A percentile compares a stretch with the other conserved stretches of the same genome.
Evolutionary conservation across 2,797 vertebrate species (phyloP).

Genomic region (Erithacus rubecula): DNA sequence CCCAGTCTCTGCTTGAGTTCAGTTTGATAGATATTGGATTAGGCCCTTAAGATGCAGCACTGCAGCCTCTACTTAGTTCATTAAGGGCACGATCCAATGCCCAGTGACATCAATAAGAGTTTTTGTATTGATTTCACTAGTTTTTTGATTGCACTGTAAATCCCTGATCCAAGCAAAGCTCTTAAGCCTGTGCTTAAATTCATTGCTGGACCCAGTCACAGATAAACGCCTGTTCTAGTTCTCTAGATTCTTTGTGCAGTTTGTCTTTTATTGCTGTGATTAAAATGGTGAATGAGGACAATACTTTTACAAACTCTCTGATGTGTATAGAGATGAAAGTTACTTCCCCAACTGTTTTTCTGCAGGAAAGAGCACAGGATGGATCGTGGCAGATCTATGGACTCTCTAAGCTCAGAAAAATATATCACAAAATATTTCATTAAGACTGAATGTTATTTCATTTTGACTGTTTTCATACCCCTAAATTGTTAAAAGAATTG

Average conservation of each 20-base stretch:
- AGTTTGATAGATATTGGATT: not conserved
- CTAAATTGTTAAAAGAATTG: not conserved
- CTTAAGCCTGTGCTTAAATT: constrained; percentile 35
- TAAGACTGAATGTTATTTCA: not conserved
- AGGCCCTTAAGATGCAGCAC: not conserved
- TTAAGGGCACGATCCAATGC: constrained; percentile 32
- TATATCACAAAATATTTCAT: constrained; percentile 2
- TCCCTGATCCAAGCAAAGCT: not conserved
- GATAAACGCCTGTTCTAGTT: not conserved
- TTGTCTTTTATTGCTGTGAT: constrained; percentile 17
- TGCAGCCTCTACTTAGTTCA: constrained; percentile 29
- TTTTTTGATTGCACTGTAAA: constrained; percentile 24
- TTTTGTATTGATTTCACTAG: constrained; percentile 41
- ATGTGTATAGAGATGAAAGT: not conserved
- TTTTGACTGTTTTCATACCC: not conserved
- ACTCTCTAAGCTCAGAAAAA: not conserved
- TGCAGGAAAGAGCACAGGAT: not conserved
- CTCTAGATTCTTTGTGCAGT: not conserved
- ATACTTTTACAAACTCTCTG: constrained; percentile 9
- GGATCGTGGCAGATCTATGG: not conserved
- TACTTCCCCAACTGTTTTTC: not conserved
- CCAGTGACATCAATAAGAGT: constrained; percentile 21
- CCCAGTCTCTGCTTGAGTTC: not conserved
- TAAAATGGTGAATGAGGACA: not conserved
- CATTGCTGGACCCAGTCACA: not conserved